These are phyloP conservation scores for Cryptus armator DNA, from an alignment of 2,888 invertebrate genomes.

Conservation along the genomic window DNA sequence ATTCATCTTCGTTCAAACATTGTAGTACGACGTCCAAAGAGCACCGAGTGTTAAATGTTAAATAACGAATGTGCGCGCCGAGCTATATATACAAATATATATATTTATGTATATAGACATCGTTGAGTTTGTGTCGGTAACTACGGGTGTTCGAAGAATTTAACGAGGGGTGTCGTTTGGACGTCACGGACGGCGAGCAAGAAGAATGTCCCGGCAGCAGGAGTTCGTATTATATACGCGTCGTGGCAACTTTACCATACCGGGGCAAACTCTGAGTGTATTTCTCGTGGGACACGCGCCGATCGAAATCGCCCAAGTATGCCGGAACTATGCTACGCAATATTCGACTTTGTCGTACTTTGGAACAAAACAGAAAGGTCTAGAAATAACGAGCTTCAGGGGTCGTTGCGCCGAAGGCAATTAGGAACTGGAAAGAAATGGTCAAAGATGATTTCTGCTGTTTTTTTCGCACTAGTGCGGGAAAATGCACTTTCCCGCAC, in stretches of 20 bases:
- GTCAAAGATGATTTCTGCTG: too few species aligned
- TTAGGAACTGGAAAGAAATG: too few species aligned
- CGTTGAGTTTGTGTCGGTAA: constrained; percentile 16
- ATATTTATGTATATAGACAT: neutral
- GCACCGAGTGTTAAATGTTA: neutral
- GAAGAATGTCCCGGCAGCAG: constrained; percentile 60
- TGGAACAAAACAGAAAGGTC: neutral
- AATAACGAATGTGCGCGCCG: constrained; percentile 1
- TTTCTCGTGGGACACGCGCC: constrained; percentile 53
- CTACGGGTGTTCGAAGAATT: constrained; percentile 54
- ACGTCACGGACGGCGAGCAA: constrained; percentile 63
- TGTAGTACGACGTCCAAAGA: too few species aligned
- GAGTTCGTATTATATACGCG: constrained; percentile 35
- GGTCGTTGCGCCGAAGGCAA: neutral
- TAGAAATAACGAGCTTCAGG: neutral
- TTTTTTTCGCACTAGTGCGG: too few species aligned
- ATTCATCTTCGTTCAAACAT: neutral
- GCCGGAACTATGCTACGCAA: constrained; percentile 34
- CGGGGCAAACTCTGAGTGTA: constrained; percentile 6
- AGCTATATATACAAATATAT: neutral
- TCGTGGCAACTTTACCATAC: constrained; percentile 19
- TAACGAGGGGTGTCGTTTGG: constrained; percentile 57
- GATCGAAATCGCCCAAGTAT: constrained; percentile 40
- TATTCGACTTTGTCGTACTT: neutral
- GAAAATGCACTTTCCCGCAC: too few species aligned